Percentiles rank a stretch among this genome's conserved stretches.
Evolutionary conservation across 2,113 vertebrate genomes (phyloP).

Genomic region (Oryzias javanicus): DNA sequence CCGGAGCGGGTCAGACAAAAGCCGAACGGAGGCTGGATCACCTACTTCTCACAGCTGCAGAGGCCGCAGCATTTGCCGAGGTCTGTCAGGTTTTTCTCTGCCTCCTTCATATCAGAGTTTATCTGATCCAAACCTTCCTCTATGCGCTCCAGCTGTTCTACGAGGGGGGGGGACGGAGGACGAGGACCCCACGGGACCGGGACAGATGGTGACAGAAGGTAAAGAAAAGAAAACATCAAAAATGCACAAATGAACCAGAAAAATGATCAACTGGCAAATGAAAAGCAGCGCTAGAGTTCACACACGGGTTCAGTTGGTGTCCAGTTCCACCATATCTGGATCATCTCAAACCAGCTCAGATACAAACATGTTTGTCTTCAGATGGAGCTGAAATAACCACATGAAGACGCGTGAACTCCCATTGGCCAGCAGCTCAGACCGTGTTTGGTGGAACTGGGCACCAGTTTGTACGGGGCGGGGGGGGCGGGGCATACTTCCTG

Average conservation of each 20-base stretch:
- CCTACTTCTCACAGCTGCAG: conserved; percentile 81
- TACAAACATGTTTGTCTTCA: too few species aligned
- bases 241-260: not conserved
- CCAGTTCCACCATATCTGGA: too few species aligned
- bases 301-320: too few species aligned
- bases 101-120: conserved; percentile 84
- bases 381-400: too few species aligned
- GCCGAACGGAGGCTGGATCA: conserved; percentile 1
- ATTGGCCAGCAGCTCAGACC: not conserved
- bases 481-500: conserved; percentile 54
- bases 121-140: conserved; percentile 84
- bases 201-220: not conserved
- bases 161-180: conserved; percentile 4
- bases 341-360: too few species aligned
- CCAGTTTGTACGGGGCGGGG: not conserved
- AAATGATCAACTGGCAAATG: not conserved
- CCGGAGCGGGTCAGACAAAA: not conserved
- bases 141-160: conserved; percentile 82
- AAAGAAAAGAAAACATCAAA: conserved; percentile 9
- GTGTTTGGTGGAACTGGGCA: conserved; percentile 38
- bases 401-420: not conserved
- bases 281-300: not conserved
- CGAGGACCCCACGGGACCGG: not conserved
- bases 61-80: conserved; percentile 82
- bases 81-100: conserved; percentile 83